Percentiles rank a stretch among this genome's conserved stretches.
Conservation (phyloP, 1,140 invertebrate species). For the Asobara japonica region DNA sequence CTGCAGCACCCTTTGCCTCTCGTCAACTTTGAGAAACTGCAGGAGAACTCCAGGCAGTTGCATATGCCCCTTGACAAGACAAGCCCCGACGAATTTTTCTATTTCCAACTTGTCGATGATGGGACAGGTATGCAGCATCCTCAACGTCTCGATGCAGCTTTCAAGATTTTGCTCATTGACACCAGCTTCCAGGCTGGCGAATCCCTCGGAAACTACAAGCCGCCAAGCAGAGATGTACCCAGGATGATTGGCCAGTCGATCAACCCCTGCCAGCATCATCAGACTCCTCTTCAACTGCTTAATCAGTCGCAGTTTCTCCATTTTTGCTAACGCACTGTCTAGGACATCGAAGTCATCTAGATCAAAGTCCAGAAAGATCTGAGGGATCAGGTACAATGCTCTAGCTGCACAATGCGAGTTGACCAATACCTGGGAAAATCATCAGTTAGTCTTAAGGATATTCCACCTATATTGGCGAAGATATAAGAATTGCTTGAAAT, state of each 20-base stretch:
- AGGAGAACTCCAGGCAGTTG: conserved; percentile 52
- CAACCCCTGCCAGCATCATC: conserved; percentile 44
- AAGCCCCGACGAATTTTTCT: conserved; percentile 41
- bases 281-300: conserved; percentile 50
- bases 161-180: conserved; percentile 43
- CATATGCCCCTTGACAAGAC: conserved; percentile 46
- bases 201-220: conserved; percentile 47
- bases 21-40: conserved; percentile 48
- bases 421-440: too few relatives aligned
- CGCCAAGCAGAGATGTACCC: conserved; percentile 57
- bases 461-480: too few relatives aligned
- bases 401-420: conserved; percentile 43
- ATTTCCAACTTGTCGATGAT: conserved; percentile 50
- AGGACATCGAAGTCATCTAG: conserved; percentile 51
- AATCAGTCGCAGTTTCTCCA: conserved; percentile 50
- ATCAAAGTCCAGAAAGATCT: conserved; percentile 53
- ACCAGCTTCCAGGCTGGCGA: conserved; percentile 45
- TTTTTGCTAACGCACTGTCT: conserved; percentile 46
- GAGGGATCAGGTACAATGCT: conserved; percentile 47
- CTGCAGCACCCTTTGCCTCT: conserved; percentile 41
- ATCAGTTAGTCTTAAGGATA: too few relatives aligned
- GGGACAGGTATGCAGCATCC: conserved; percentile 54
- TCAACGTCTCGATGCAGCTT: conserved; percentile 47
- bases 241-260: conserved; percentile 44
- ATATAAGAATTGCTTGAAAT: too few relatives aligned